These are phyloP conservation scores for Dynastes grantii DNA, from an alignment of 2,888 invertebrate species.

Conservation along the genomic window DNA sequence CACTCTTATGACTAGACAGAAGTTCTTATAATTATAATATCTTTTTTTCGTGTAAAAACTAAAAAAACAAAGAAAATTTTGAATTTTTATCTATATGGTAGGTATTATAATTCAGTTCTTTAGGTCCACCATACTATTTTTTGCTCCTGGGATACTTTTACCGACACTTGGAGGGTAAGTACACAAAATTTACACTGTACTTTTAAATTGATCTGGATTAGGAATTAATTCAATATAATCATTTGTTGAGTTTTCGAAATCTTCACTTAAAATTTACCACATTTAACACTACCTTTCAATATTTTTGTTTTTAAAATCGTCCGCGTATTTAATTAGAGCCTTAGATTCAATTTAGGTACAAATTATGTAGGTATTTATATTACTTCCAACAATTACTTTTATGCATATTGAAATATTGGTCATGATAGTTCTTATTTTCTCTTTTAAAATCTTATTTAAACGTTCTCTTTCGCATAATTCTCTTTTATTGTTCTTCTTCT, in stretches of 20 bases:
- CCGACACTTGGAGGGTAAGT: background rate
- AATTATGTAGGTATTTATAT: background rate
- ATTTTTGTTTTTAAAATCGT: too few relatives aligned
- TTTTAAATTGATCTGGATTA: too few relatives aligned
- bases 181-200: background rate
- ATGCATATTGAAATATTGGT: constrained; percentile 10
- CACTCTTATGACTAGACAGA: constrained; percentile 18
- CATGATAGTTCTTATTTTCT: background rate
- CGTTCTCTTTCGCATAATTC: background rate
- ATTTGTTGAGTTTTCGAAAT: too few relatives aligned
- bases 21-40: background rate
- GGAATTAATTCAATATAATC: too few relatives aligned
- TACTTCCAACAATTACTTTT: too few relatives aligned
- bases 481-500: too few relatives aligned
- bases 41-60: constrained; percentile 18
- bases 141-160: background rate
- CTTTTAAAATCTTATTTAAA: constrained; percentile 20
- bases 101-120: too few relatives aligned
- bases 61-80: constrained; percentile 4
- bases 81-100: background rate
- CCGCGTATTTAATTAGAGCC: background rate
- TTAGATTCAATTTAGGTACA: background rate
- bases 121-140: too few relatives aligned
- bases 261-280: too few relatives aligned
- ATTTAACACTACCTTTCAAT: too few relatives aligned